Conservation (phyloP, 2,888 invertebrate species). For the Harpalus rufipes region DNA sequence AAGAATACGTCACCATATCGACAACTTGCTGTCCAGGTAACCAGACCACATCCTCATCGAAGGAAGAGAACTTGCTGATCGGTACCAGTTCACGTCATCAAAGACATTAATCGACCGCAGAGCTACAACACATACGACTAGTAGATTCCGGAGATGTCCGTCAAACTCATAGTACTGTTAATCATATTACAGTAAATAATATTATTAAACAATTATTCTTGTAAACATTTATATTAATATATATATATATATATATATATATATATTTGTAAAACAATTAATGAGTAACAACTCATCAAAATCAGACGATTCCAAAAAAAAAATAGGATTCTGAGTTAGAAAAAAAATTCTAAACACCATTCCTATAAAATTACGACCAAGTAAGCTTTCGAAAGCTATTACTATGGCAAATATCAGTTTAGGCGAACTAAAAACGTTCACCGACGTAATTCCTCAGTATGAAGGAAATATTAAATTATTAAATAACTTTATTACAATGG, state of each 20-base stretch:
- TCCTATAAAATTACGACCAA: no score
- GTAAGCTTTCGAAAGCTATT: no score
- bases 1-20: not conserved
- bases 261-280: not conserved
- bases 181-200: not conserved
- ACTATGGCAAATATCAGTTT: no score
- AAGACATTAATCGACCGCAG: slow-evolving; percentile 7
- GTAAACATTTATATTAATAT: not conserved
- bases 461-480: no score
- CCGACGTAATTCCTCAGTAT: no score
- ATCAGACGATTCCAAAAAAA: not conserved
- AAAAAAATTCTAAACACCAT: no score
- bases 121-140: no score
- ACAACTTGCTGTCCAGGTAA: slow-evolving; percentile 12
- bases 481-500: no score
- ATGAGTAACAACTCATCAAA: not conserved
- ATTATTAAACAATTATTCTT: not conserved
- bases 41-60: slow-evolving; percentile 16
- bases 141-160: slow-evolving; percentile 11
- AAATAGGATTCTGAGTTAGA: no score
- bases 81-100: slow-evolving; percentile 29
- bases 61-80: slow-evolving; percentile 9
- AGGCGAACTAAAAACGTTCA: no score
- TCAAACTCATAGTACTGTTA: slow-evolving; percentile 9
- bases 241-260: not conserved